Evolutionary conservation across 2,797 vertebrate genomes (phyloP).

Genomic region (Macropus fuliginosus): DNA sequence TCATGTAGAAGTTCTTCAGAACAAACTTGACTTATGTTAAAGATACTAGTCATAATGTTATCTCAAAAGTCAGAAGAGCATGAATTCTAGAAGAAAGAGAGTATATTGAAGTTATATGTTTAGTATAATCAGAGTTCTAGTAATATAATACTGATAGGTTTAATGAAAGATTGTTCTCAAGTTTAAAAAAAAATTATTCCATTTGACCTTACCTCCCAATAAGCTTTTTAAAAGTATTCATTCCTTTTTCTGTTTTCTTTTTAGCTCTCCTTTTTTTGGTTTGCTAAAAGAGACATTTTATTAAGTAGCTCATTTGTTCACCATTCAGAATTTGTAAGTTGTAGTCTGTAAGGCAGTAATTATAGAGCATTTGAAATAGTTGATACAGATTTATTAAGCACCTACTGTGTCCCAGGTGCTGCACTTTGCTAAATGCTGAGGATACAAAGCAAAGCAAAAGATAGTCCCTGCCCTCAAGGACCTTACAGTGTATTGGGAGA

Average conservation of each 20-base stretch:
- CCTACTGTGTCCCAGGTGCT: background rate
- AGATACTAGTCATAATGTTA: constrained; percentile 39
- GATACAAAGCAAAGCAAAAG: background rate
- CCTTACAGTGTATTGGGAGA: background rate
- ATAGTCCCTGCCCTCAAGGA: background rate
- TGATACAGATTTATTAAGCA: background rate
- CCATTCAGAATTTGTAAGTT: background rate
- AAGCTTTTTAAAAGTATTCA: background rate
- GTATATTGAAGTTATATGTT: background rate
- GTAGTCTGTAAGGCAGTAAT: background rate
- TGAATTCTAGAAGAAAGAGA: constrained; percentile 3
- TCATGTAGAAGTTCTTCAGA: constrained; percentile 4
- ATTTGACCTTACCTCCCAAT: background rate
- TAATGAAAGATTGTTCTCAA: constrained; percentile 1
- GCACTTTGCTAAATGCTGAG: background rate
- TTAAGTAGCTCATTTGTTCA: background rate
- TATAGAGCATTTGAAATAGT: background rate
- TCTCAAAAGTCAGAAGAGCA: background rate
- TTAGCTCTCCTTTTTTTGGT: constrained; percentile 12
- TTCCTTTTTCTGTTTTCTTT: background rate
- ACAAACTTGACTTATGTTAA: constrained; percentile 6
- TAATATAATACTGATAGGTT: background rate
- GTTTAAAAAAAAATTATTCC: background rate
- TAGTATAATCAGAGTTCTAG: background rate
- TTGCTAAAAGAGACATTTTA: constrained; percentile 7